These are phyloP conservation scores for Ctenosaura bakeri DNA, from an alignment of 2,797 vertebrate species.

Conservation along the genomic window DNA sequence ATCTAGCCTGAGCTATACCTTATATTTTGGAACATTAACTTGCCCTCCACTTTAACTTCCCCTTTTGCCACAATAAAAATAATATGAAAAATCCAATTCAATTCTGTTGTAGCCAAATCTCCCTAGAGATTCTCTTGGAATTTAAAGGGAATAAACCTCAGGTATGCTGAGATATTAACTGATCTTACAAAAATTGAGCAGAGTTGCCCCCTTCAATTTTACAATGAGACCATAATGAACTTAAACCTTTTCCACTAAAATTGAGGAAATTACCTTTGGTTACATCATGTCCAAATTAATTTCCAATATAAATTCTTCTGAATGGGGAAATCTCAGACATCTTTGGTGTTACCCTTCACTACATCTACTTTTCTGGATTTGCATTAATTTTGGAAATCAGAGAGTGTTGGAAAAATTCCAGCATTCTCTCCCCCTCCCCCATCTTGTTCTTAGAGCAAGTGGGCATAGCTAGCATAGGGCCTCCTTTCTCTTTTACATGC, in stretches of 20 bases:
- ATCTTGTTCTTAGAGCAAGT: too few relatives aligned
- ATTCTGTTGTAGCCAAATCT: slow-evolving; percentile 1
- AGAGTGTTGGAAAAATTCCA: not conserved
- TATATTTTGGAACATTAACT: not conserved
- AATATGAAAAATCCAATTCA: not conserved
- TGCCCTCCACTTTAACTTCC: not conserved
- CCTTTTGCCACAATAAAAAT: not conserved
- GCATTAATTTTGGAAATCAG: slow-evolving; percentile 10
- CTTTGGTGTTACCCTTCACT: not conserved
- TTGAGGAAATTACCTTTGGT: slow-evolving; percentile 6
- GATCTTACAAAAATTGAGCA: not conserved
- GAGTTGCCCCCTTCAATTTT: not conserved
- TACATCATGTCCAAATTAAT: not conserved
- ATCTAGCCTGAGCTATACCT: not conserved
- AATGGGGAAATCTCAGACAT: not conserved
- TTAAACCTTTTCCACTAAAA: not conserved
- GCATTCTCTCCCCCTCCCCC: too few relatives aligned
- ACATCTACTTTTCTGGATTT: slow-evolving; percentile 3
- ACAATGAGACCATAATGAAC: not conserved
- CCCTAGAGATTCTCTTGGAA: not conserved
- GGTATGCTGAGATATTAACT: not conserved
- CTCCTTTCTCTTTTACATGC: too few relatives aligned
- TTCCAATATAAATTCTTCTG: slow-evolving; percentile 12
- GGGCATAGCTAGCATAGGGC: too few relatives aligned
- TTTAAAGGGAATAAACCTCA: slow-evolving; percentile 1